A percentile compares a stretch with the other conserved stretches of the same genome.
Evolutionary conservation across 2,797 vertebrate species (phyloP).

Genomic region (Diplodus puntazzo): DNA sequence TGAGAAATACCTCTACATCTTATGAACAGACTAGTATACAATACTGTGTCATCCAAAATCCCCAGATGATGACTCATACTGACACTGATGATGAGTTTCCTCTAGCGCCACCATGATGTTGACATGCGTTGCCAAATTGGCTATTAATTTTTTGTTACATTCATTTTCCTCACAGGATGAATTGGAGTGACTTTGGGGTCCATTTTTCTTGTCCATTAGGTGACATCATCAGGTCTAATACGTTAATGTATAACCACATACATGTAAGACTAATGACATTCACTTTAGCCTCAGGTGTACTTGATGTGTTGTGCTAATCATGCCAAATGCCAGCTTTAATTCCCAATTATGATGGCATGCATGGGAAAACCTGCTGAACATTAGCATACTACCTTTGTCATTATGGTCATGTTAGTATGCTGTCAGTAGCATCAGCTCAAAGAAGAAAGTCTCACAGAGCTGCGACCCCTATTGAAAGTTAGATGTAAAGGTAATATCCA

Average conservation of each 20-base stretch:
- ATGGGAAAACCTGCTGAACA: background rate
- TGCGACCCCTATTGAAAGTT: background rate
- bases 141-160: background rate
- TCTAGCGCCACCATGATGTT: too few relatives aligned
- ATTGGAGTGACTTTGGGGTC: background rate
- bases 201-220: background rate
- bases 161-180: too few relatives aligned
- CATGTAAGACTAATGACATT: background rate
- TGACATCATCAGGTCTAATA: background rate
- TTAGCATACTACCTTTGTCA: background rate
- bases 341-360: background rate
- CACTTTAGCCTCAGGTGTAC: background rate
- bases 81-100: background rate
- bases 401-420: background rate
- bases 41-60: background rate
- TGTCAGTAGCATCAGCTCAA: conserved; percentile 12
- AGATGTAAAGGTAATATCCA: background rate
- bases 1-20: background rate
- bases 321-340: background rate
- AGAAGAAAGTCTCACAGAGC: background rate
- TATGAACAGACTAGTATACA: background rate
- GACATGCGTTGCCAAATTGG: background rate
- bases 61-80: background rate
- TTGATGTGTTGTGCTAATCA: conserved; percentile 1
- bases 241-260: background rate